Conservation (phyloP, 2,888 invertebrate genomes). For the Alloplasta piceator region DNA sequence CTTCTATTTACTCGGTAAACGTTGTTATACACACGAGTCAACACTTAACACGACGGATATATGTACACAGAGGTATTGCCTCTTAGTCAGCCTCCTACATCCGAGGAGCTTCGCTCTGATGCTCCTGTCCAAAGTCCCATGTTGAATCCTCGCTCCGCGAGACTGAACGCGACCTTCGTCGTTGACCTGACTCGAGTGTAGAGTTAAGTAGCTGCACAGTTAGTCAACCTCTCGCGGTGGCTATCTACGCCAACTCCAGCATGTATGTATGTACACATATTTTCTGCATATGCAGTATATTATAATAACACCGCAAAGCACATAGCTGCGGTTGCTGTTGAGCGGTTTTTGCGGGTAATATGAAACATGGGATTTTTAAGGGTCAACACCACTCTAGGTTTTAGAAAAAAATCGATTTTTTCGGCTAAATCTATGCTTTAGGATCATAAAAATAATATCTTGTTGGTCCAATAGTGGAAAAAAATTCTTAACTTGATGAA, state of each 20-base stretch:
- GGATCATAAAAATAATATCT: too few relatives aligned
- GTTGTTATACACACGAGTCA: conserved; percentile 21
- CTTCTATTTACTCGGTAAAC: conserved; percentile 48
- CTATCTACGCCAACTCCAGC: not conserved
- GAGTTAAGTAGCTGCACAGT: conserved; percentile 58
- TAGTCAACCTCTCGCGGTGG: conserved; percentile 47
- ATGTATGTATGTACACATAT: not conserved
- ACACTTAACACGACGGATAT: conserved; percentile 9
- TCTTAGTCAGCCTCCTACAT: conserved; percentile 23
- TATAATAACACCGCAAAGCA: conserved; percentile 3
- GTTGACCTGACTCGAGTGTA: conserved; percentile 60
- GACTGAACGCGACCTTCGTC: conserved; percentile 56
- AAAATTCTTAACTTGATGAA: too few relatives aligned
- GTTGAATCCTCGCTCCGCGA: conserved; percentile 44
- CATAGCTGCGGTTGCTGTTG: conserved; percentile 1
- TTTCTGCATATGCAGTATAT: conserved; percentile 1
- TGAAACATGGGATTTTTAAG: too few relatives aligned
- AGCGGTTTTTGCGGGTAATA: not conserved
- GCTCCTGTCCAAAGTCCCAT: conserved; percentile 47
- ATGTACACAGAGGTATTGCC: not conserved
- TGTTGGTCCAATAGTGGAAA: too few relatives aligned
- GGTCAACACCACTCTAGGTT: too few relatives aligned
- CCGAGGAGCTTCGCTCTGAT: conserved; percentile 43
- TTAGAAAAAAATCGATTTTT: too few relatives aligned
- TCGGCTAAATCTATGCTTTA: too few relatives aligned